Evolutionary conservation across 2,113 vertebrate genomes (phyloP).

Genomic region (Osmerus mordax): DNA sequence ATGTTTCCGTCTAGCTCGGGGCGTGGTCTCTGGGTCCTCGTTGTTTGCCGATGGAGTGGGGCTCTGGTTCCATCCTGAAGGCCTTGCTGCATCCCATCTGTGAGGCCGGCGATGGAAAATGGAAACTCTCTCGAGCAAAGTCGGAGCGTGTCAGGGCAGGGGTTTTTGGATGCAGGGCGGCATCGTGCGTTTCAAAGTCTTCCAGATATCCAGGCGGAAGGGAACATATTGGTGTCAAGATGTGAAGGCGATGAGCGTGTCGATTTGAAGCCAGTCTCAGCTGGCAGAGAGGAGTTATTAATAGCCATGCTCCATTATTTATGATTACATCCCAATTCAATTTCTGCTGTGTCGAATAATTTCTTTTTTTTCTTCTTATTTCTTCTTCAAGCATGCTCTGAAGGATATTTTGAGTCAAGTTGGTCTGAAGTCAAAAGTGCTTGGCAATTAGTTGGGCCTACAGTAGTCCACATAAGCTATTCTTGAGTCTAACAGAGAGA

Average conservation of each 20-base stretch:
- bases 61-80: no score
- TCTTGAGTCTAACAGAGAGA: not conserved
- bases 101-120: no score
- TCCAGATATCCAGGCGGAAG: not conserved
- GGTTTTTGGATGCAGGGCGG: no score
- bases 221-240: not conserved
- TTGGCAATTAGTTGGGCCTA: not conserved
- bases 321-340: not conserved
- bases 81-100: no score
- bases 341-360: not conserved
- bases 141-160: no score
- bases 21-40: no score
- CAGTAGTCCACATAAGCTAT: not conserved
- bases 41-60: no score
- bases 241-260: not conserved
- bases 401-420: not conserved
- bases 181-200: not conserved
- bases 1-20: no score
- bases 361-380: not conserved
- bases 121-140: no score
- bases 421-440: not conserved
- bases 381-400: not conserved
- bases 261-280: not conserved
- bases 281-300: not conserved
- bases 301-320: not conserved